phyloP scores from a whole-genome alignment of 2,888 invertebrate genomes.

The Brachypterus glaber region DNA sequence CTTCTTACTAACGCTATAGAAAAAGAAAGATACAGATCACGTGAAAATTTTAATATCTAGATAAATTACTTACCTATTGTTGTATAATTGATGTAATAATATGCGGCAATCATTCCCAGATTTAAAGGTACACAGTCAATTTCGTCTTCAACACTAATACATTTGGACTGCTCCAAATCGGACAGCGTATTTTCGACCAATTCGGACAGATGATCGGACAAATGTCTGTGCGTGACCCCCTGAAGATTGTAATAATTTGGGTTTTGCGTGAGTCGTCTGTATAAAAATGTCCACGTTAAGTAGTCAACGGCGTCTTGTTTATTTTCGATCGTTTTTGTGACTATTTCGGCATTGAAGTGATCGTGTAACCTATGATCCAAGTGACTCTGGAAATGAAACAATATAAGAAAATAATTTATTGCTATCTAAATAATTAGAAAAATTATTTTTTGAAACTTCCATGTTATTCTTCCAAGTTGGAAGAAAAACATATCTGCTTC shows the following conservation, averaged over 20 bases:
- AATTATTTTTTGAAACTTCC: no score
- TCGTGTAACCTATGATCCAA: slow-evolving; percentile 96
- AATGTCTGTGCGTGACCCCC: slow-evolving; percentile 90
- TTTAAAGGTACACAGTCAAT: slow-evolving; percentile 96
- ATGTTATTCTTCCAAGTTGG: no score
- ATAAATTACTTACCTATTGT: slow-evolving; percentile 67
- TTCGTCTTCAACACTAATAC: slow-evolving; percentile 95
- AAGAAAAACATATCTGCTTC: no score
- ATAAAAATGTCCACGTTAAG: slow-evolving; percentile 98
- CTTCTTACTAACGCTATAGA: neutral
- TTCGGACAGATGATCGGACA: slow-evolving; percentile 97
- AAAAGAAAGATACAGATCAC: neutral
- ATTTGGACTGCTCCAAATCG: slow-evolving; percentile 93
- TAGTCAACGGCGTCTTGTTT: slow-evolving; percentile 99
- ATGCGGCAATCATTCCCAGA: slow-evolving; percentile 99
- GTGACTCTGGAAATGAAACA: slow-evolving; percentile 59
- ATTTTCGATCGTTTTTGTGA: slow-evolving; percentile 98
- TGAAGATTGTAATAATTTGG: slow-evolving; percentile 99
- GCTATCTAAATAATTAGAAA: no score
- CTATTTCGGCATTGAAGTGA: slow-evolving; percentile 99
- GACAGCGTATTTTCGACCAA: slow-evolving; percentile 91
- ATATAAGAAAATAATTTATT: slow-evolving; percentile 2
- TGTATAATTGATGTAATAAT: slow-evolving; percentile 99
- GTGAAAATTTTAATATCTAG: slow-evolving; percentile 1
- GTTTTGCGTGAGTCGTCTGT: slow-evolving; percentile 93